Evolutionary conservation across 2,113 vertebrate species (phyloP).

Genomic region (Pionites leucogaster): DNA sequence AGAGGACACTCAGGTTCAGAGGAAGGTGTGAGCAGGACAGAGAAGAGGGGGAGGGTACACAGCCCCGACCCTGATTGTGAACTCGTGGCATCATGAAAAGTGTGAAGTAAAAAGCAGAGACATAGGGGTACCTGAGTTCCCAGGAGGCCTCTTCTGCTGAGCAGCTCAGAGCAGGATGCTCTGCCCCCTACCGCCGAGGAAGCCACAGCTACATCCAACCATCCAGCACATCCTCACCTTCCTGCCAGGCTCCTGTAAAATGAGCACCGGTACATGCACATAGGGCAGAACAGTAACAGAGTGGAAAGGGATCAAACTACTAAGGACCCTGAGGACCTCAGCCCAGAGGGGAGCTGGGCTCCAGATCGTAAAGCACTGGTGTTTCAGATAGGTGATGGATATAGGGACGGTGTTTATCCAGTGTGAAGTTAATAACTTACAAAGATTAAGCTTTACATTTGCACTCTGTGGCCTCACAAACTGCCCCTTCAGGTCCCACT

Average conservation of each 20-base stretch:
- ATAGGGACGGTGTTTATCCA: not conserved
- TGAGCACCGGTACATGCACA: not conserved
- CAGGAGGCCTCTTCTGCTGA: not conserved
- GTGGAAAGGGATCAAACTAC: not conserved
- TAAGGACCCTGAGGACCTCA: not conserved
- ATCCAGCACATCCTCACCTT: fast-evolving
- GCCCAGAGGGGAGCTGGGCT: not conserved
- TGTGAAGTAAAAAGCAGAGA: not conserved
- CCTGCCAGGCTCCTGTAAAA: fast-evolving
- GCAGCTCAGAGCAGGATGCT: not conserved
- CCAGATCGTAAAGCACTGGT: not conserved
- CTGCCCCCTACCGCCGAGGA: not conserved
- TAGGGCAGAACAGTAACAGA: not conserved
- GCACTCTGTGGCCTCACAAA: not conserved
- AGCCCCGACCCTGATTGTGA: no score
- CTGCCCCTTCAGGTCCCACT: not conserved
- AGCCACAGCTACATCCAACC: not conserved
- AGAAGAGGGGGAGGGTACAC: fast-evolving
- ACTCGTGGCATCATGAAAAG: not conserved
- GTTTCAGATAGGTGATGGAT: not conserved
- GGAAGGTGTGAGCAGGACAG: not conserved
- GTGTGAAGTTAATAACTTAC: not conserved
- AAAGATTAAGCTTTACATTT: not conserved
- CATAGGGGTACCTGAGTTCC: fast-evolving
- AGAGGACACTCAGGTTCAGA: not conserved